Evolutionary conservation across 92 coral and sea anemone genomes (phyloP).

Genomic region (Porites lobata): DNA sequence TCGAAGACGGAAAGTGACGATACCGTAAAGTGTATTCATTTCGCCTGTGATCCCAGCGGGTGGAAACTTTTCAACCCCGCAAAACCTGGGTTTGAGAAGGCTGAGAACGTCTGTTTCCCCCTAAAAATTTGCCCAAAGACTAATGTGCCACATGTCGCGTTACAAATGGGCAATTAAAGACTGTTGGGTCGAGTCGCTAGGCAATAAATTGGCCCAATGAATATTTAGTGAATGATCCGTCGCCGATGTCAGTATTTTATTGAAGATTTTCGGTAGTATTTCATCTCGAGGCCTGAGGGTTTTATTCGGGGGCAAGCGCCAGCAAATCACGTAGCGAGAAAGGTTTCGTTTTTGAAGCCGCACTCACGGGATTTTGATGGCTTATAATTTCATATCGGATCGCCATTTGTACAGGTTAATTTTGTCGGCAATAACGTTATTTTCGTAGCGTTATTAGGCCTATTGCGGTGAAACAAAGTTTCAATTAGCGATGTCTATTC

Average conservation of each 20-base stretch:
- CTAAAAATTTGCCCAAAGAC: conserved; percentile 5
- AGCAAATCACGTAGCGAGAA: background rate
- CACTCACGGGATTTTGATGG: background rate
- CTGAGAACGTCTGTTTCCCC: conserved; percentile 8
- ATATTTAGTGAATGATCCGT: conserved; percentile 23
- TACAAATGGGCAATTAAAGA: conserved; percentile 46
- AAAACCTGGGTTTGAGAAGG: background rate
- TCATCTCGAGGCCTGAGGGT: background rate
- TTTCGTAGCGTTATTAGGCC: conserved; percentile 84
- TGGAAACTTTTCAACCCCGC: background rate
- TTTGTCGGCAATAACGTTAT: conserved; percentile 80
- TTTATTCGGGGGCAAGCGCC: background rate
- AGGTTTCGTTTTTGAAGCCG: background rate
- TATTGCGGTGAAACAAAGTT: conserved; percentile 94
- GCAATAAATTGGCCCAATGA: conserved; percentile 35
- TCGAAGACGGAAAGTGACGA: too few relatives aligned
- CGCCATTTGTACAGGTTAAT: conserved; percentile 69
- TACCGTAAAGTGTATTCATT: too few relatives aligned
- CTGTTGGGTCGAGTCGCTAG: conserved; percentile 38
- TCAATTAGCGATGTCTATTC: conserved; percentile 85
- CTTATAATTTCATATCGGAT: conserved; percentile 23
- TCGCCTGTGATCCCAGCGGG: background rate
- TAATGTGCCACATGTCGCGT: conserved; percentile 42
- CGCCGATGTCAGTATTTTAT: conserved; percentile 1
- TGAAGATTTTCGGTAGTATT: conserved; percentile 22